Percentiles rank a stretch among this genome's conserved stretches.
Conservation (phyloP, 2,797 vertebrate species). For the Nothura maculosa region DNA sequence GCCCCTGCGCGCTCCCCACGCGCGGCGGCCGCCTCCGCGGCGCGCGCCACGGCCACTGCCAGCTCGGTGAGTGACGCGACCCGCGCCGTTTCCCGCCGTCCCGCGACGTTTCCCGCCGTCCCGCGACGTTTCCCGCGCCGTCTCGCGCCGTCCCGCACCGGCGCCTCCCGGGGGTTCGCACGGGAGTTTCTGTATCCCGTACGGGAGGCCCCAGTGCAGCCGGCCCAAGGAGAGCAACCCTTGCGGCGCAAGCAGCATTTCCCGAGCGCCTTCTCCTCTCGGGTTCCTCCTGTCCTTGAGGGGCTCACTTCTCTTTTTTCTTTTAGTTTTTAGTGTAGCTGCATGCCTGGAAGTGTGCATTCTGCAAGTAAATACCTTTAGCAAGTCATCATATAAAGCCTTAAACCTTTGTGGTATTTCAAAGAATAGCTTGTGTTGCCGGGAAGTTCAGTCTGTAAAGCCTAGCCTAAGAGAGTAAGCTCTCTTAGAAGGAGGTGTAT, state of each 20-base stretch:
- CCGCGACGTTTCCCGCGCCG: not conserved
- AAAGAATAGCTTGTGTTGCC: not conserved
- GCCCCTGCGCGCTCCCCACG: too few species aligned
- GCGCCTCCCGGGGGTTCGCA: too few species aligned
- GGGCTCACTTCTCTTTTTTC: not conserved
- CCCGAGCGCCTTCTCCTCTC: conserved; percentile 8
- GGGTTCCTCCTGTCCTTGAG: too few species aligned
- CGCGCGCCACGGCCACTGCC: too few species aligned
- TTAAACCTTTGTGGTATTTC: not conserved
- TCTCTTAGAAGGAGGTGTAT: not conserved
- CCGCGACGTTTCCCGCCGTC: too few species aligned
- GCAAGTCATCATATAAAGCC: not conserved
- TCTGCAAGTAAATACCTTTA: not conserved
- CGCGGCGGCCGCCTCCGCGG: too few species aligned
- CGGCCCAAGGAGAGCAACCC: too few species aligned
- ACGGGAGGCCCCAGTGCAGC: not conserved
- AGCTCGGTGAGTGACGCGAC: too few species aligned
- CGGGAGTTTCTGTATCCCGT: not conserved
- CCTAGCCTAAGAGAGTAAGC: too few species aligned
- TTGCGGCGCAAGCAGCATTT: not conserved
- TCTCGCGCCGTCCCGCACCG: too few species aligned
- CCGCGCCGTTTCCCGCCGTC: too few species aligned
- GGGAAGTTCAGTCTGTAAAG: not conserved
- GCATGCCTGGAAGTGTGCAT: not conserved
- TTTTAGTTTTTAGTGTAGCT: not conserved